phyloP scores from a whole-genome alignment of 2,888 invertebrate genomes.

The Trissolcus brochymenae region DNA sequence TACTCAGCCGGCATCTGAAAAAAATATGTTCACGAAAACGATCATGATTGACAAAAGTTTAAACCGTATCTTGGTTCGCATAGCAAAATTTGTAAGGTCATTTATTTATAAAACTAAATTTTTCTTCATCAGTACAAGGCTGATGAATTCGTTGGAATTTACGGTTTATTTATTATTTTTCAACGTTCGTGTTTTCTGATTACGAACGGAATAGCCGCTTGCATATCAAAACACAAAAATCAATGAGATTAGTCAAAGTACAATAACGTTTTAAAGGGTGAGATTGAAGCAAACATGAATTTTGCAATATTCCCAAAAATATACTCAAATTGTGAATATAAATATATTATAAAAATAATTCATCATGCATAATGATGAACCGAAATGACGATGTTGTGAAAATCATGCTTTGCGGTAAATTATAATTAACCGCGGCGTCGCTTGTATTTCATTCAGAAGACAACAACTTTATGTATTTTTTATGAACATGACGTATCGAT shows the following conservation, averaged over 20 bases:
- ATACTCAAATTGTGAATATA: background rate
- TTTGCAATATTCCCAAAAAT: background rate
- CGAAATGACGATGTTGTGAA: background rate
- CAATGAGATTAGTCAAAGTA: conserved; percentile 14
- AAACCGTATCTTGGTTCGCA: conserved; percentile 42
- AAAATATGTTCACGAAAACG: conserved; percentile 13
- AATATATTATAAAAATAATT: background rate
- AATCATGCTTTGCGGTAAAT: conserved; percentile 7
- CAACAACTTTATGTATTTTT: conserved; percentile 49
- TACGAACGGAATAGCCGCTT: conserved; percentile 74
- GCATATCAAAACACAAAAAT: conserved; percentile 72
- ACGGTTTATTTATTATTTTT: conserved; percentile 7
- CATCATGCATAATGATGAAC: background rate
- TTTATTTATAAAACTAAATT: conserved; percentile 9
- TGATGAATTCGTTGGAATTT: background rate
- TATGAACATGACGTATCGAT: conserved; percentile 41
- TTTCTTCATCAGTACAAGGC: conserved; percentile 17
- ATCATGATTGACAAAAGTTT: conserved; percentile 23
- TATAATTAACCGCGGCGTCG: conserved; percentile 10
- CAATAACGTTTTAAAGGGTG: conserved; percentile 28
- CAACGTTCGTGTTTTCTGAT: conserved; percentile 62
- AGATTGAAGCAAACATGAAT: background rate
- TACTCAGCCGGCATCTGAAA: conserved; percentile 16
- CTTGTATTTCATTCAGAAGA: conserved; percentile 14
- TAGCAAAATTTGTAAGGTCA: conserved; percentile 20